Evolutionary conservation across 2,797 vertebrate species (phyloP), one percentile per base, ranked within the genome.

Genomic region (Perodicticus potto): DNA sequence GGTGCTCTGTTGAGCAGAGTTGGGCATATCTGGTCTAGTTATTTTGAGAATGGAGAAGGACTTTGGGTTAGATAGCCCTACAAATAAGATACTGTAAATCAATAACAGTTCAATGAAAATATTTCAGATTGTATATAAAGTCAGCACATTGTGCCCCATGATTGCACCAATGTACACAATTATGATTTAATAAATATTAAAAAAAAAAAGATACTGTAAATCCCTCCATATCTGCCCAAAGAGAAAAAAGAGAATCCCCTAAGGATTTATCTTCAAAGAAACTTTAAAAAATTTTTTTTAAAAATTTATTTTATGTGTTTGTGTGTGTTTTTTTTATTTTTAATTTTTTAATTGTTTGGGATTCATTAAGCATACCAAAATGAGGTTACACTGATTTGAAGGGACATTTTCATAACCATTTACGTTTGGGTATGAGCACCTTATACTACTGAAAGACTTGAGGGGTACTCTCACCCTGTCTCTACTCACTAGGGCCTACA

Each of bases 31-130:
- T 88, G 2, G 20, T 45, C 22, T 87, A 65, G 16, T 32, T 84
- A 7, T 86, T 90, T 95, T 89, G 32, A 86, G 86, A 92, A 78
- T 84, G 34, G 49, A n/a, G 34, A 13, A 80, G 32, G 40, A 73
- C 20, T 29, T 0, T 0, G 45, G 37, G 69, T 34, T 53, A 78
- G 29, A 37, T 22, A 67, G 11, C 43, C 8, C 23, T 73, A 14
- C 19, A 55, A 55, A 17, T 25, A 88, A 82, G 10, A 1, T 53
- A 49, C 43, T 49, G 34, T 86, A 23, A 73, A 27, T 40, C 89
- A n/a, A n/a, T n/a, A n/a, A n/a, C n/a, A n/a, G n/a, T n/a, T n/a
- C n/a, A n/a, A n/a, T n/a, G n/a, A n/a, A n/a, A n/a, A n/a, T n/a
- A n/a, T n/a, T n/a, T n/a, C n/a, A n/a, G n/a, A n/a, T n/a, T n/a